These are phyloP conservation scores for Empidonax traillii DNA, from an alignment of 2,113 vertebrate genomes.

Conservation along the genomic window DNA sequence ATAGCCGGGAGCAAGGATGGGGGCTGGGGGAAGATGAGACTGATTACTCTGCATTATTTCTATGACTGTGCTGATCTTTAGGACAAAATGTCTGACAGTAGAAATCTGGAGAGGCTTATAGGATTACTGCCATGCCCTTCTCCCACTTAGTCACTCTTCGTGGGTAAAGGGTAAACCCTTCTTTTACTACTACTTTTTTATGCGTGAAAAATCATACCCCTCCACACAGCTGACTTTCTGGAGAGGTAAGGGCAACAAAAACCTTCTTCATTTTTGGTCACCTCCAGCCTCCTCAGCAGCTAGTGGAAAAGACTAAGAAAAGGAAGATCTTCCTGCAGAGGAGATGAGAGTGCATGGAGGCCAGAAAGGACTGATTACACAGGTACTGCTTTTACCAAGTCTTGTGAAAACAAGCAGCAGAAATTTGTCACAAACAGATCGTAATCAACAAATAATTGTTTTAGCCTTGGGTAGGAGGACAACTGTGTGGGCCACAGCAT, in stretches of 20 bases:
- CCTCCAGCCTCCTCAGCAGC: background rate
- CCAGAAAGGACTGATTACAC: background rate
- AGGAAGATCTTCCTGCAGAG: background rate
- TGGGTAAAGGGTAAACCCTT: background rate
- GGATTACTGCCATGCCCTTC: slow-evolving; percentile 47
- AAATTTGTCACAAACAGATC: slow-evolving; percentile 19
- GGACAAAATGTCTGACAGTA: slow-evolving; percentile 36
- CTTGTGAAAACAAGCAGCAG: slow-evolving; percentile 11
- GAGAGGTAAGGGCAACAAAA: background rate
- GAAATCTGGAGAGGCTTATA: slow-evolving; percentile 55
- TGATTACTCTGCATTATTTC: slow-evolving; percentile 58
- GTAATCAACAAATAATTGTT: slow-evolving; percentile 1
- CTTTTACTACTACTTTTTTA: background rate
- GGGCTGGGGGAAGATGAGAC: slow-evolving; percentile 30
- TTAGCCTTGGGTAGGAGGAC: background rate
- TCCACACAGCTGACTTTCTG: background rate
- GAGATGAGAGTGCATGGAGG: rapidly evolving
- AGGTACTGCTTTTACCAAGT: background rate
- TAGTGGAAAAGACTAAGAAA: background rate
- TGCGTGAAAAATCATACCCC: background rate
- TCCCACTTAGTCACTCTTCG: slow-evolving; percentile 36
- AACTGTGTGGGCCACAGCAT: background rate
- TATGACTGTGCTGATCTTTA: slow-evolving; percentile 50
- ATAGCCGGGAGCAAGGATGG: slow-evolving; percentile 50
- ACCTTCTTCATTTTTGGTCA: background rate